Evolutionary conservation across 2,797 vertebrate genomes (phyloP), one percentile per base, ranked within the genome.

Genomic region (Sebastes trivittatus): DNA sequence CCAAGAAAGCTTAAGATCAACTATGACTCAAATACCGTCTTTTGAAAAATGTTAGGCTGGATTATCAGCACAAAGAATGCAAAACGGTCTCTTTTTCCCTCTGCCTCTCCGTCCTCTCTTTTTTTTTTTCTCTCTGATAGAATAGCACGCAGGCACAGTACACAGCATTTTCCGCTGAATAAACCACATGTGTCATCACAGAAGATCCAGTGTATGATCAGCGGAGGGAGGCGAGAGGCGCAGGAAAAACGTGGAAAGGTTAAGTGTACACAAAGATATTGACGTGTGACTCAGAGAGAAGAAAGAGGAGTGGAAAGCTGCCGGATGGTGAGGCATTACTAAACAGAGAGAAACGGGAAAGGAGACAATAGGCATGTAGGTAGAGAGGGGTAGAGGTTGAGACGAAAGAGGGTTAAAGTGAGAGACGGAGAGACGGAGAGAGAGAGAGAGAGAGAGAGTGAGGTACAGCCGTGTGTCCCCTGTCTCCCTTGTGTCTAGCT

Each of bases 181-280:
- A 88, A 83, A 90, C 89, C 82, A 81, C 84, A 81, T 88, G 85
- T 93, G 87, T 92, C 90, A 91, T 92, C 90, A 88, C 90, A 90
- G 85, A 88, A 79, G 79, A 88, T 84, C 83, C 86, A 77, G 78
- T 76, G 90, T 93, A 90, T 89, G 87, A 89, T 87, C 80, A 87
- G 81, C 23, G 5, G 74, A 89, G 81, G 73, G 89, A 84, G 86
- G 79, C 49, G 66, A 79, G 83, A 90, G 81, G 87, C 77, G 79
- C 65, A 68, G 83, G 74, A 56, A 80, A 90, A 92, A 88, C 54
- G 46, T 73, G 84, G 83, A 93, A 94, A 94, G 93, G 92, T 94
- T 95, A 94, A 93, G 90, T 93, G 92, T 92, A 93, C 93, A 94
- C 92, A 95, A 89, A 92, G 88, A 93, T 94, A 94, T 93, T 87